These are phyloP conservation scores for Gymnodraco acuticeps DNA, from an alignment of 2,797 vertebrate genomes.

Conservation along the genomic window DNA sequence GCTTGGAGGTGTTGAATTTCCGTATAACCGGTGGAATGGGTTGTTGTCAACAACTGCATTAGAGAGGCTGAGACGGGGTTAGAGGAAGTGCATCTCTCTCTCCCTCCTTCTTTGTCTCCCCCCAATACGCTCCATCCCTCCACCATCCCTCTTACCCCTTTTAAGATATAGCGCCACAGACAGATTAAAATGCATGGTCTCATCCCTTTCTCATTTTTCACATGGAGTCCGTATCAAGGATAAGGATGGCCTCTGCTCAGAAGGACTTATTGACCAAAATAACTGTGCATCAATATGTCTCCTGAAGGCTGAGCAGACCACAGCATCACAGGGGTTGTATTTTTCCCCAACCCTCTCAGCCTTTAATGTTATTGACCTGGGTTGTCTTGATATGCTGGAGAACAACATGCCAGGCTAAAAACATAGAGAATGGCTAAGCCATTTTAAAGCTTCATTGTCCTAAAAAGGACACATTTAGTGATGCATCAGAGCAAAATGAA, in stretches of 20 bases:
- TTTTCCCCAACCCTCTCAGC: constrained; percentile 74
- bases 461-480: constrained; percentile 34
- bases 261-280: constrained; percentile 88
- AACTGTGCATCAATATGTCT: constrained; percentile 85
- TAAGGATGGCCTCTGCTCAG: constrained; percentile 84
- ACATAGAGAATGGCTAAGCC: constrained; percentile 38
- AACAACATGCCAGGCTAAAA: constrained; percentile 42
- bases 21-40: constrained; percentile 54
- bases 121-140: constrained; percentile 23
- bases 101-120: constrained; percentile 32
- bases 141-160: constrained; percentile 33
- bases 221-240: constrained; percentile 82
- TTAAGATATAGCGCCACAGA: constrained; percentile 73
- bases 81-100: constrained; percentile 64
- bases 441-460: constrained; percentile 51
- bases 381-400: constrained; percentile 67
- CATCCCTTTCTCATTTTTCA: constrained; percentile 83
- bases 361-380: constrained; percentile 78
- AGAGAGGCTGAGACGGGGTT: constrained; percentile 67
- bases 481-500: constrained; percentile 40
- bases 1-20: constrained; percentile 61
- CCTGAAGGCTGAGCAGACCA: constrained; percentile 81
- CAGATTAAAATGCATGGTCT: constrained; percentile 84
- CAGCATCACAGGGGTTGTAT: constrained; percentile 77
- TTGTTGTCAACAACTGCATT: constrained; percentile 78